Base-by-base conservation (phyloP, 2,113 vertebrate species). In the Callipepla squamata region DNA sequence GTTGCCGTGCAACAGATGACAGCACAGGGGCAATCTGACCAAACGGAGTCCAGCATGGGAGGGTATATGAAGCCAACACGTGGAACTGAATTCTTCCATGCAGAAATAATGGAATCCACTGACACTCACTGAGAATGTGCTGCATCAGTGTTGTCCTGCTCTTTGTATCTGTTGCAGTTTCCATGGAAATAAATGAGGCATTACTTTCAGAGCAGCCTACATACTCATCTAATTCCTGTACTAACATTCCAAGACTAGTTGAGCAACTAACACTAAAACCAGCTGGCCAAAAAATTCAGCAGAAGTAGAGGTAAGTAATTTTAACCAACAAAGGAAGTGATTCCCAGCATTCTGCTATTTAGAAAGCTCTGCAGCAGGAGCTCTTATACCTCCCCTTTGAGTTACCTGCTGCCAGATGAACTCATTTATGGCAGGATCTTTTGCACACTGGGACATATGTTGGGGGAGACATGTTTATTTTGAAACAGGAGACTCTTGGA, bases 401-500 rank as follows among this genome's bases (percentile, higher is more conserved):
- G 44, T 3, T 6, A 38, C 17, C 4, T 62, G 36, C 34, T 32
- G 28, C 16, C 47, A 40, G 25, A 22, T 16, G 34, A 80, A 70
- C 8, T 44, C 2, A 3, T 45, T 45, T 72, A 61, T 44, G 15
- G 30, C 28, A 61, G 28, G 11, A 30, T n/a, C 6, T 1, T 58
- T 28, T 38, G 4, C 12, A 15, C 8, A 23, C 2, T 7, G 44
- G 26, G 45, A 40, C 13, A 80, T 20, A 45, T 11, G 58, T 28
- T 61, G 28, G 45, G 32, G 9, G 50, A 8, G 13, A 66, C 1
- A 18, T 0, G 11, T 11, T 51, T 51, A 26, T 26, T 80, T 58
- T 18, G 21, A 48, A 80, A 83, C 16, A 5, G 21, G 12, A 10
- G 4, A 30, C 25, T 55, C 0, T 0, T 1, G 8, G 38, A 26